These are phyloP conservation scores for Ellobium chinense DNA, from an alignment of 2,888 invertebrate species.

Conservation along the genomic window DNA sequence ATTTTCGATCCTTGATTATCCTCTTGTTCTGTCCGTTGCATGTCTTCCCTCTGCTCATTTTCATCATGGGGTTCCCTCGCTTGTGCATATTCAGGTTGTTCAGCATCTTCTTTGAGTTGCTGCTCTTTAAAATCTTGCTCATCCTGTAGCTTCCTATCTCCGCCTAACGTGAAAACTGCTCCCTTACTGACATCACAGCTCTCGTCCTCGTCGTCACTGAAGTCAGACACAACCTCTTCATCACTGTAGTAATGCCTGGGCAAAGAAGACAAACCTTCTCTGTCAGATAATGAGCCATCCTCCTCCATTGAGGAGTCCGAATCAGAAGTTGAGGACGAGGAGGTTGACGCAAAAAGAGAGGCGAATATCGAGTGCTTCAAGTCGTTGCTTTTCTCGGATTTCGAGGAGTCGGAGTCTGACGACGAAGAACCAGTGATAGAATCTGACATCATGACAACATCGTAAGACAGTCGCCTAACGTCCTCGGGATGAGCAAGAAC, in stretches of 20 bases:
- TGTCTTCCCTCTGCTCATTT: no score
- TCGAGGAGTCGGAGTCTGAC: constrained; percentile 21
- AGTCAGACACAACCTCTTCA: constrained; percentile 35
- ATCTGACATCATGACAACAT: neutral
- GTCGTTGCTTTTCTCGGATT: neutral
- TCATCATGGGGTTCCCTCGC: no score
- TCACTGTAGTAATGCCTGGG: constrained; percentile 29
- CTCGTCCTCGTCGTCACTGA: constrained; percentile 15
- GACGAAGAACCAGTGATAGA: neutral
- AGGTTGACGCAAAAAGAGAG: constrained; percentile 9
- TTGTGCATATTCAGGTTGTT: no score
- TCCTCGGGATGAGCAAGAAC: constrained; percentile 40
- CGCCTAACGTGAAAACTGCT: neutral
- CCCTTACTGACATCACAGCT: neutral
- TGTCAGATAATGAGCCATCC: constrained; percentile 15
- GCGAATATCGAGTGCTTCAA: neutral
- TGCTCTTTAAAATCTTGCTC: no score
- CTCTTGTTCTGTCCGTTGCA: no score
- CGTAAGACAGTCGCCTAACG: neutral
- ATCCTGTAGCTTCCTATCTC: neutral
- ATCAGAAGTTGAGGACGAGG: constrained; percentile 6
- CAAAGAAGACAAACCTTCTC: neutral
- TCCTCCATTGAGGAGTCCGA: constrained; percentile 22
- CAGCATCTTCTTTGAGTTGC: no score
- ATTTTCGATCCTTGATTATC: no score